A percentile compares a stretch with the other conserved stretches of the same genome.
Conservation (phyloP, 2,113 vertebrate species). For the Cynoglossus semilaevis region DNA sequence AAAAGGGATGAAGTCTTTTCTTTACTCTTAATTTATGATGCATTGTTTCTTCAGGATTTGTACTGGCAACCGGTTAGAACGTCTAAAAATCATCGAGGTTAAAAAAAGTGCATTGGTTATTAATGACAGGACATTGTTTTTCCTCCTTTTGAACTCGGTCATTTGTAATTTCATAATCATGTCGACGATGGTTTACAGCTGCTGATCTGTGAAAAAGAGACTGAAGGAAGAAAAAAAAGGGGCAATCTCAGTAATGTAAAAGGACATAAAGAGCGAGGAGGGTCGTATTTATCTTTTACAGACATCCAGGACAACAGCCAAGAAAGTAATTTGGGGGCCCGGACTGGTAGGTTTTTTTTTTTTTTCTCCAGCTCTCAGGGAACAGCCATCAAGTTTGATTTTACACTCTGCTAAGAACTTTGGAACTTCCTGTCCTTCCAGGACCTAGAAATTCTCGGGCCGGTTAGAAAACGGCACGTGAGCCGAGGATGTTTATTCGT, state of each 20-base stretch:
- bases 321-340: conserved; percentile 46
- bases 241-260: conserved; percentile 31
- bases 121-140: background rate
- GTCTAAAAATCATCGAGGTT: no score
- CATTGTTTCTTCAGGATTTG: conserved; percentile 14
- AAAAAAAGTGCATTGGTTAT: no score
- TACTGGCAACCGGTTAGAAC: conserved; percentile 2
- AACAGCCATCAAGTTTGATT: conserved; percentile 42
- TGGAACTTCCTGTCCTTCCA: conserved; percentile 27
- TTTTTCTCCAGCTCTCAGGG: conserved; percentile 29
- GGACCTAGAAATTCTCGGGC: conserved; percentile 9
- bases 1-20: conserved; percentile 14
- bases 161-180: conserved; percentile 41
- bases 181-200: conserved; percentile 38
- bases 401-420: conserved; percentile 28
- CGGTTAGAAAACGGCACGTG: conserved; percentile 7
- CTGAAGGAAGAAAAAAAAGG: conserved; percentile 6
- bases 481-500: conserved; percentile 5
- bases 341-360: conserved; percentile 13
- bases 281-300: conserved; percentile 37
- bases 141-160: conserved; percentile 1
- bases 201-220: conserved; percentile 34
- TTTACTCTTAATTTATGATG: conserved; percentile 32
- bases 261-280: background rate
- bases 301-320: conserved; percentile 45